Evolutionary conservation across 2,888 invertebrate species (phyloP).

Genomic region (Caenorhabditis imperialis): DNA sequence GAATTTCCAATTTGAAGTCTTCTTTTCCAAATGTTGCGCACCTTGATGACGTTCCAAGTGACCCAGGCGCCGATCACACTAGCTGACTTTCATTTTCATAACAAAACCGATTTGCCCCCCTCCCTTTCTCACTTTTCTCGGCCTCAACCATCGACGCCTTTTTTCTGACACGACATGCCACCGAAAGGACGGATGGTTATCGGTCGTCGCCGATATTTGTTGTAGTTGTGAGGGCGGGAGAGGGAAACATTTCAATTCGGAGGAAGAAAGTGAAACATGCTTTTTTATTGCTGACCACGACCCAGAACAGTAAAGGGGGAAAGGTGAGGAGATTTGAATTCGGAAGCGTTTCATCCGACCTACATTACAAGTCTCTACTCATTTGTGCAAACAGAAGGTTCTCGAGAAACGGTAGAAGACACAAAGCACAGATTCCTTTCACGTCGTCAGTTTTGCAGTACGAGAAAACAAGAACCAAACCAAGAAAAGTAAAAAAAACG

Average conservation of each 20-base stretch:
- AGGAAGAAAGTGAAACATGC: conserved; percentile 50
- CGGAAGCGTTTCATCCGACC: conserved; percentile 52
- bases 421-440: too few species aligned
- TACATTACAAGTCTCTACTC: too few species aligned
- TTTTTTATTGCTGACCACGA: conserved; percentile 49
- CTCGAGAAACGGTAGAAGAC: too few species aligned
- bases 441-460: too few species aligned
- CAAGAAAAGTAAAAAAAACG: too few species aligned
- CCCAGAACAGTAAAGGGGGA: conserved; percentile 49
- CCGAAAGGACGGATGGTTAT: conserved; percentile 8
- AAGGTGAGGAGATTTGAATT: conserved; percentile 46
- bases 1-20: too few species aligned
- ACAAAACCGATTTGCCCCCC: conserved; percentile 29
- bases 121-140: conserved; percentile 2
- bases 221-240: conserved; percentile 6
- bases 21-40: conserved; percentile 14
- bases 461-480: too few species aligned
- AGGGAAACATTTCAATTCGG: conserved; percentile 33
- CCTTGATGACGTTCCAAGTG: conserved; percentile 37
- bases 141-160: conserved; percentile 28
- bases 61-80: conserved; percentile 17
- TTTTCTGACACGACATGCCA: conserved; percentile 37
- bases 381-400: too few species aligned
- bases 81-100: conserved; percentile 46
- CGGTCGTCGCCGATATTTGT: conserved; percentile 35